Conservation (phyloP, 2,888 invertebrate species). For the Priapulus caudatus region DNA sequence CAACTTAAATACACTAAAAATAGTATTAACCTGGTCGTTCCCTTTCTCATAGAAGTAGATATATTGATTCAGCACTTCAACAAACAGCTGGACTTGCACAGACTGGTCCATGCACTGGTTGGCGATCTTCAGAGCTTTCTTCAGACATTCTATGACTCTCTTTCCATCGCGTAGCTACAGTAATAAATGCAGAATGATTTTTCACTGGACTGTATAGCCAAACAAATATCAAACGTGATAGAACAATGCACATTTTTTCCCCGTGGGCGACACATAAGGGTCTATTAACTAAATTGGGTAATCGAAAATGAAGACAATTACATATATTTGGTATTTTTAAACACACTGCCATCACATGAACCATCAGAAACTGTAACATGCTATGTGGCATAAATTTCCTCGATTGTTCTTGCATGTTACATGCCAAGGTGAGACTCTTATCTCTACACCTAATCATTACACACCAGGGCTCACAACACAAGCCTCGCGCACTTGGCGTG, state of each 20-base stretch:
- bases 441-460: too few species aligned
- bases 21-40: slow-evolving; percentile 58
- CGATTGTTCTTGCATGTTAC: too few species aligned
- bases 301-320: too few species aligned
- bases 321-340: too few species aligned
- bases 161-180: slow-evolving; percentile 71
- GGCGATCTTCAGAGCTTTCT: slow-evolving; percentile 85
- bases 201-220: neutral
- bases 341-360: too few species aligned
- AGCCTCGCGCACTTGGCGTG: too few species aligned
- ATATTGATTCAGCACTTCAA: slow-evolving; percentile 85
- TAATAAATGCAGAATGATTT: slow-evolving; percentile 4
- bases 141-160: slow-evolving; percentile 82
- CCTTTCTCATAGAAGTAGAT: slow-evolving; percentile 83
- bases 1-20: too few species aligned
- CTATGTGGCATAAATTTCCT: too few species aligned
- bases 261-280: neutral
- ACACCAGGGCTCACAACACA: too few species aligned
- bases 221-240: neutral
- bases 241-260: slow-evolving; percentile 6
- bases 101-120: slow-evolving; percentile 95
- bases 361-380: too few species aligned
- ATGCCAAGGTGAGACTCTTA: too few species aligned
- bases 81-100: slow-evolving; percentile 88
- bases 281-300: slow-evolving; percentile 4